Evolutionary conservation across 1,140 invertebrate genomes (phyloP), one percentile per base, ranked within the genome.

Genomic region (Leptinotarsa undecemlineata): DNA sequence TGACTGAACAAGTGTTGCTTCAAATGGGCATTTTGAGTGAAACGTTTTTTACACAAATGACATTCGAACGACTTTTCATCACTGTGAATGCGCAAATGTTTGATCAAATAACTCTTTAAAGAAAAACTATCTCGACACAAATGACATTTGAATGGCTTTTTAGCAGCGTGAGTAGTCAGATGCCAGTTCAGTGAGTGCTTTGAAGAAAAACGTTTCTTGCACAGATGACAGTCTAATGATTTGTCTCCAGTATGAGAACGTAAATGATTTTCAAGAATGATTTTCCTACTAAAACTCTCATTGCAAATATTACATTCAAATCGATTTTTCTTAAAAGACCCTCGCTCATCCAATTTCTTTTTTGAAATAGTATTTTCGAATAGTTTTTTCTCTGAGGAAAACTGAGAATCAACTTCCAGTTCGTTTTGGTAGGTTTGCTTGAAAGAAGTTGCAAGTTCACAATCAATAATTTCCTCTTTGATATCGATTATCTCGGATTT

Each of bases 211-310:
- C 23, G 48, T 68, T 42, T 26, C 26, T 15, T 1, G 19, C 5
- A 68, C 26, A 26, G 33, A 26, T 68, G 23, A n/a, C 76, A 86
- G 74, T 75, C 86, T 85, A 0, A 72, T 17, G 57, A 20, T 20
- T 14, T 68, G 15, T 68, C 33, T 15, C 17, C 26, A 42, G 14
- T 26, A 68, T 68, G 67, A 4, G 21, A n/a, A 17, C 26, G 19
- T 19, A 13, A n/a, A n/a, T 68, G 67, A 11, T 47, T 42, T 17
- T 17, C 19, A 17, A 68, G 47, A 26, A 14, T 15, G 4, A 17
- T 11, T 47, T 68, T 17, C 2, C 15, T 17, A 11, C 0, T n/a
- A 5, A 42, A 42, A 42, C 17, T 47, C 17, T 68, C 19, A 4
- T 63, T n/a, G 20, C 67, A 68, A 26, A 68, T 17, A 68, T 68